Evolutionary conservation across 2,113 vertebrate genomes (phyloP).

Genomic region (Perca fluviatilis): DNA sequence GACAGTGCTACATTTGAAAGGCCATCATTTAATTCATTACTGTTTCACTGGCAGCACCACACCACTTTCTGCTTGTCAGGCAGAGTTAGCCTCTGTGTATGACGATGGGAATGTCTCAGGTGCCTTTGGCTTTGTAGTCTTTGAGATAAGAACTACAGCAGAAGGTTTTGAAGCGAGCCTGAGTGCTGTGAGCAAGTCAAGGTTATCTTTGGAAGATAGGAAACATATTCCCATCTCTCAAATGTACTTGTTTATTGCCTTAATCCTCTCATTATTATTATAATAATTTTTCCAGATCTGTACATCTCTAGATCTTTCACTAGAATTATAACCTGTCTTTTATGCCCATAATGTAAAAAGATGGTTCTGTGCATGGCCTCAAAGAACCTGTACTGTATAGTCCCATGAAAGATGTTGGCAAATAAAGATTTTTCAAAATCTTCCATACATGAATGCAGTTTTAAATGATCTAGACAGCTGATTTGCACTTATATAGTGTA

Average conservation of each 20-base stretch:
- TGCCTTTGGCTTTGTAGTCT: not conserved
- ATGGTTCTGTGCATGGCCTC: not conserved
- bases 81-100: conserved; percentile 3
- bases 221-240: not conserved
- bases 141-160: conserved; percentile 10
- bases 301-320: not conserved
- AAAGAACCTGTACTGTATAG: not conserved
- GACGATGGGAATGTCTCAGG: not conserved
- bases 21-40: conserved; percentile 12
- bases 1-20: not conserved
- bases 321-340: not conserved
- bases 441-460: not conserved
- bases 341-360: not conserved
- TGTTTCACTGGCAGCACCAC: not conserved
- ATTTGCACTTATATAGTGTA: not conserved
- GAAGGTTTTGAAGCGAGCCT: not conserved
- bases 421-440: not conserved
- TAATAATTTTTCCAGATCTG: not conserved
- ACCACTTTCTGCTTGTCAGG: conserved; percentile 4
- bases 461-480: not conserved
- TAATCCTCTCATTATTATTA: not conserved
- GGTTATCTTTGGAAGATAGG: not conserved
- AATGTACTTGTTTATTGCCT: not conserved
- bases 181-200: conserved; percentile 1
- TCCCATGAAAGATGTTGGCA: not conserved